Conservation (phyloP, 2,113 vertebrate species). For the Sinocyclocheilus rhinocerous region DNA sequence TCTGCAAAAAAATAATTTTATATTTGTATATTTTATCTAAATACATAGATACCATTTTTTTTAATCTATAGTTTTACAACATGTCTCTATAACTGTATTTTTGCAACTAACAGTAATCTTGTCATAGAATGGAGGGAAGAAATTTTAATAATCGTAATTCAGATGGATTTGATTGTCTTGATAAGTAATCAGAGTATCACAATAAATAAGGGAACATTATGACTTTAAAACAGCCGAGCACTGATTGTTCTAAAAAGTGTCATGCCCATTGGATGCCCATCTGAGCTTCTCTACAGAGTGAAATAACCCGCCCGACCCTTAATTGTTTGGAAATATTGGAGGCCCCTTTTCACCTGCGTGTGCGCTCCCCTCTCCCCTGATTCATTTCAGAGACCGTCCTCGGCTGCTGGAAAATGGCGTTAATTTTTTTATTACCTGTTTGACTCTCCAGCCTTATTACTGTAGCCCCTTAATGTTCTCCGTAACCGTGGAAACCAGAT, state of each 20-base stretch:
- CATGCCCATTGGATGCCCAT: slow-evolving; percentile 76
- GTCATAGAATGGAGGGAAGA: slow-evolving; percentile 62
- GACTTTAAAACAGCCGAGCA: slow-evolving; percentile 71
- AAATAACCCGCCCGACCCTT: slow-evolving; percentile 77
- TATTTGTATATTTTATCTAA: slow-evolving; percentile 53
- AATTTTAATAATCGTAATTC: slow-evolving; percentile 74
- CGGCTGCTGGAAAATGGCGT: slow-evolving; percentile 91
- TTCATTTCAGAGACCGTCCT: slow-evolving; percentile 88
- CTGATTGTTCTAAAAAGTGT: slow-evolving; percentile 72
- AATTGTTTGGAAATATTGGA: slow-evolving; percentile 83
- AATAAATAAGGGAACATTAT: slow-evolving; percentile 74
- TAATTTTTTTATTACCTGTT: slow-evolving; percentile 99
- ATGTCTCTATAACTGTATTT: slow-evolving; percentile 61
- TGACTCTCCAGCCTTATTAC: slow-evolving; percentile 99
- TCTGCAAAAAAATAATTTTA: slow-evolving; percentile 7
- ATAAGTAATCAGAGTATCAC: slow-evolving; percentile 77
- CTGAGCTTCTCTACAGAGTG: slow-evolving; percentile 78
- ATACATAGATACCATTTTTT: slow-evolving; percentile 68
- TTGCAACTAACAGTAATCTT: slow-evolving; percentile 62
- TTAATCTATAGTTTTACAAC: slow-evolving; percentile 65
- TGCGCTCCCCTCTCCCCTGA: slow-evolving; percentile 76
- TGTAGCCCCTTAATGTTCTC: slow-evolving; percentile 99
- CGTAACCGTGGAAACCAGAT: slow-evolving; percentile 99
- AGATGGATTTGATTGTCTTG: slow-evolving; percentile 77
- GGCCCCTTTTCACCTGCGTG: slow-evolving; percentile 59